Evolutionary conservation across 2,888 invertebrate genomes (phyloP), one percentile per base, ranked within the genome.

Genomic region (Lasiommata megera): DNA sequence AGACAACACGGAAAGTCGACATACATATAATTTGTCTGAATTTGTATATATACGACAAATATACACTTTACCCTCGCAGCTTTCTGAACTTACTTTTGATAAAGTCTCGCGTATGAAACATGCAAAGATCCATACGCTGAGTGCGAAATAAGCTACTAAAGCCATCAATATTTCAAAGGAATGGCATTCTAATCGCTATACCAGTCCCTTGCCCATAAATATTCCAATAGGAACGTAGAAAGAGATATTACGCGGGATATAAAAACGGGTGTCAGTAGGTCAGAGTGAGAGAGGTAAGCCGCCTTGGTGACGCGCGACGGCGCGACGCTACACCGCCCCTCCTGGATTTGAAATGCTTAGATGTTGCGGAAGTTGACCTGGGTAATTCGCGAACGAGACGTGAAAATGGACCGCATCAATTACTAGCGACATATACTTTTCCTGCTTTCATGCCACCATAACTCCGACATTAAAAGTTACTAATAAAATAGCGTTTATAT

Each of bases 151-250:
- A 82, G 76, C 77, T 68, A 65, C 72, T 73, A 72, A 74, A 73
- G 67, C 73, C 73, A 76, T 75, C 77, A 74, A 79, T 78, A 76
- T 77, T 77, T 77, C 75, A 74, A 78, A 80, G 79, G 81, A 83
- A 88, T 77, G 79, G 77, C 79, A 79, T 84, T 82, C 82, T 86
- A 84, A 87, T 87, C 84, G 84, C 73, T 69, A 70, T 68, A 69
- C 70, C 73, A 73, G 76, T 75, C 79, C 77, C 76, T 74, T 65
- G 66, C 71, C 72, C 74, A 84, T 89, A 84, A 89, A 89, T 89
- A 87, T 88, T 88, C 73, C 71, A 85, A 81, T 69, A 76, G 75
- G 73, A 69, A 66, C 67, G 70, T 75, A 78, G 75, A 82, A 82
- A 85, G 84, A 80, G 84, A 82, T 58, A 61, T 61, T 80, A 79